A percentile compares a stretch with the other conserved stretches of the same genome.
These are phyloP conservation scores for Felis catus DNA, from an alignment of 2,113 vertebrate species.

Conservation along the genomic window F.catus_Fca126_mat1.0 CM031415.1:186576001-186576500, in stretches of 20 bases:
- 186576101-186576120: not conserved
- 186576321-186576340: not conserved
- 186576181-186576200: not conserved
- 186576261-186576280: slow-evolving; percentile 28
- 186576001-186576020: not conserved
- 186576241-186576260: not conserved
- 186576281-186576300: slow-evolving; percentile 46
- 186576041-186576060: not conserved
- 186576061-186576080: not conserved
- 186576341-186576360: slow-evolving; percentile 18
- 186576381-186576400: slow-evolving; percentile 19
- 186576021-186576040: not conserved
- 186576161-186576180: not conserved
- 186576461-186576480: slow-evolving; percentile 71
- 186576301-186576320: not conserved
- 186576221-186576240: not conserved
- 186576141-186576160: not conserved
- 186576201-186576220: not conserved
- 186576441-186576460: slow-evolving; percentile 75
- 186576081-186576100: not conserved
- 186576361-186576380: slow-evolving; percentile 67
- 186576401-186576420: slow-evolving; percentile 36
- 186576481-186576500: slow-evolving; percentile 76
- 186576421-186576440: not conserved
- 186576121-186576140: not conserved